These are phyloP conservation scores for Pseudococcus jackbeardsleyi DNA, from an alignment of 2,888 invertebrate species.

Conservation along the genomic window DNA sequence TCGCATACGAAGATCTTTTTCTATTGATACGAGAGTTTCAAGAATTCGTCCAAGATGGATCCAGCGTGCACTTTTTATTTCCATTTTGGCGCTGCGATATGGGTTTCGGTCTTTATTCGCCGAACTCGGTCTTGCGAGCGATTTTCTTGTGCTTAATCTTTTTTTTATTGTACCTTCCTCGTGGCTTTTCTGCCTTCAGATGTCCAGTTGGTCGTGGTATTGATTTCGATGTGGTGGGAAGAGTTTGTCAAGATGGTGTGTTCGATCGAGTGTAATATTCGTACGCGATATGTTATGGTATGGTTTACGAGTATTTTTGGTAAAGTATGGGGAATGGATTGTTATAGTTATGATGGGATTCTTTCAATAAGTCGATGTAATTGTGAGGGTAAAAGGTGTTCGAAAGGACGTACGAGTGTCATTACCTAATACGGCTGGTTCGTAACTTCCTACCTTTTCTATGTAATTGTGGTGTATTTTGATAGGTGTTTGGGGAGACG, in stretches of 20 bases:
- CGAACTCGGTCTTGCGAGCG: not conserved
- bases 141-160: conserved; percentile 21
- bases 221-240: not conserved
- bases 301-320: not conserved
- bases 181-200: too few relatives aligned
- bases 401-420: not conserved
- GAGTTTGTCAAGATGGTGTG: not conserved
- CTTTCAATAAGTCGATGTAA: not conserved
- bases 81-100: not conserved
- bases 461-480: too few relatives aligned
- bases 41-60: not conserved
- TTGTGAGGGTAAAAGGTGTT: not conserved
- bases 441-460: too few relatives aligned
- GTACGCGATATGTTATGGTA: not conserved
- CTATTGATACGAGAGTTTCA: conserved; percentile 11
- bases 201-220: not conserved
- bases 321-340: not conserved
- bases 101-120: not conserved
- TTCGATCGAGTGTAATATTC: conserved; percentile 14
- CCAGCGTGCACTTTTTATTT: not conserved
- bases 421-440: not conserved
- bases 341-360: not conserved
- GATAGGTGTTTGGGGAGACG: too few relatives aligned
- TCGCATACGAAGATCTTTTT: conserved; percentile 13
- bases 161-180: conserved; percentile 16